Conservation (phyloP, 2,113 vertebrate genomes). For the Dinomys branickii region DNA sequence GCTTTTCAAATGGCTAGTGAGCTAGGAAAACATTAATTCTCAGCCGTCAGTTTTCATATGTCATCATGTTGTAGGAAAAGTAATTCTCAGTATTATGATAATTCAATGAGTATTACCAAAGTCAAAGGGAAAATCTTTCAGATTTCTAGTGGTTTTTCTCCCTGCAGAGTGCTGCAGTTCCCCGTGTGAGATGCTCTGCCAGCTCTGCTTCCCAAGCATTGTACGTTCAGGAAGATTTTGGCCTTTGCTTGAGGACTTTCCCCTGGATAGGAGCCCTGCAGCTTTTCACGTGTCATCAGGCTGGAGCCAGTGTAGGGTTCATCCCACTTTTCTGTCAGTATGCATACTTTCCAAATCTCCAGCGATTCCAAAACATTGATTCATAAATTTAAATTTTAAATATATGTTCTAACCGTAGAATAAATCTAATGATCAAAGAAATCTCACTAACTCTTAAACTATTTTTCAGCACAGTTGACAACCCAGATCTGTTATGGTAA, state of each 20-base stretch:
- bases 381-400: neutral
- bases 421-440: slow-evolving; percentile 1
- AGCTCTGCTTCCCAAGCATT: neutral
- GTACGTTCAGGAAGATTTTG: neutral
- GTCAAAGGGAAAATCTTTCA: fast-evolving
- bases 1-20: neutral
- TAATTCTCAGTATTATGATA: neutral
- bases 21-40: neutral
- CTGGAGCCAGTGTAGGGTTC: fast-evolving
- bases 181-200: neutral
- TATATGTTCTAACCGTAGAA: neutral
- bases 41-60: neutral
- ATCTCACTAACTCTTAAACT: neutral
- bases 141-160: neutral
- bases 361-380: neutral
- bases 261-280: neutral
- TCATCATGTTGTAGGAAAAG: neutral
- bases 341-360: neutral
- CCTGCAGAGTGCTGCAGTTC: neutral
- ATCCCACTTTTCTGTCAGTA: no score
- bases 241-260: fast-evolving
- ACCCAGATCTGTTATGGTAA: neutral
- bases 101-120: no score
- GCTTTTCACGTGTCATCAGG: neutral
- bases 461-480: neutral